Evolutionary conservation across 2,888 invertebrate genomes (phyloP).

Genomic region (Seira sanloemensis): DNA sequence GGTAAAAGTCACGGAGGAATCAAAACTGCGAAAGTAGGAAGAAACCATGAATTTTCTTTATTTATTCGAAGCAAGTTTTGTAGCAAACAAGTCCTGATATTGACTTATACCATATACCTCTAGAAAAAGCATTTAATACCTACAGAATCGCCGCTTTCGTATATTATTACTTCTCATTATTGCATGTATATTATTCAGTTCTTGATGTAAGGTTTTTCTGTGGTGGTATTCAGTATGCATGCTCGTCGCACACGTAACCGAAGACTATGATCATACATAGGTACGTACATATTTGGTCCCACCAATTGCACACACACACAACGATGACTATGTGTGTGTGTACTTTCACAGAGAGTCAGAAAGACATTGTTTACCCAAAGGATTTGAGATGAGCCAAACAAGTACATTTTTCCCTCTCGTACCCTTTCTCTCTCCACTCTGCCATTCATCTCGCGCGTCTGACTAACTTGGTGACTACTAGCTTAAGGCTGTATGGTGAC

Average conservation of each 20-base stretch:
- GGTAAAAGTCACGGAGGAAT: conserved; percentile 58
- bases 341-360: not conserved
- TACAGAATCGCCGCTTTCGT: not conserved
- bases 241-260: not conserved
- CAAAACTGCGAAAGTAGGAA: conserved; percentile 24
- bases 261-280: not conserved
- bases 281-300: too few relatives aligned
- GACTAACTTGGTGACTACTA: conserved; percentile 49
- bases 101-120: too few relatives aligned
- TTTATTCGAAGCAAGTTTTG: not conserved
- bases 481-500: conserved; percentile 28
- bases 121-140: too few relatives aligned
- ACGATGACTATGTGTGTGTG: conserved; percentile 12
- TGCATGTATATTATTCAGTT: not conserved
- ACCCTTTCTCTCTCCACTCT: conserved; percentile 34
- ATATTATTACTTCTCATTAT: conserved; percentile 2
- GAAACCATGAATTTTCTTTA: not conserved
- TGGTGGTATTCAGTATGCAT: not conserved
- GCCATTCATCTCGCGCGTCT: conserved; percentile 39
- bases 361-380: conserved; percentile 61
- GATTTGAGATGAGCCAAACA: conserved; percentile 60
- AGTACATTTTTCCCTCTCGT: conserved; percentile 32
- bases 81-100: too few relatives aligned
- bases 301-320: conserved; percentile 4
- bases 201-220: too few relatives aligned